Conservation (phyloP, 2,113 vertebrate species). For the Sceloporus tristichus region DNA sequence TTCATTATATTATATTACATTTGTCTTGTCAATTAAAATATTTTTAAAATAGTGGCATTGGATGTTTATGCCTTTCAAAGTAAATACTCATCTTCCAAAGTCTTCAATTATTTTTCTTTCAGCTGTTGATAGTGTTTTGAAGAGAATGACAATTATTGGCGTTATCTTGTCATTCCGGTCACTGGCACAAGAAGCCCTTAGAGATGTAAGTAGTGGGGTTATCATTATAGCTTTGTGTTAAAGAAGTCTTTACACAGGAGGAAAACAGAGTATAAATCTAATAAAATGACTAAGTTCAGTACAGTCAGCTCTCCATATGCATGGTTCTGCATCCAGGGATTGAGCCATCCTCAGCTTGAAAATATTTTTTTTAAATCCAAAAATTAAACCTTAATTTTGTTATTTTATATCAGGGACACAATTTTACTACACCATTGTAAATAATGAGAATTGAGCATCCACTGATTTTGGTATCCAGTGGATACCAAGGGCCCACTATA, state of each 20-base stretch:
- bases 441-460: too few species aligned
- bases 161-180: conserved; percentile 98
- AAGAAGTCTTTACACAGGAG: neutral
- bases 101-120: conserved; percentile 44
- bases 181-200: conserved; percentile 94
- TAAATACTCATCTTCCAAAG: neutral
- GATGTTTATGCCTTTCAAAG: neutral
- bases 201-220: conserved; percentile 87
- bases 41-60: neutral
- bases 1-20: neutral
- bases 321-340: too few species aligned
- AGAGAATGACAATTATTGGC: conserved; percentile 98
- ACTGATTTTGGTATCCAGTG: too few species aligned
- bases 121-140: conserved; percentile 98
- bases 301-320: too few species aligned
- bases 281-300: neutral
- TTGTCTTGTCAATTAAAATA: neutral
- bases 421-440: too few species aligned
- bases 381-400: too few species aligned
- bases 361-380: too few species aligned
- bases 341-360: too few species aligned
- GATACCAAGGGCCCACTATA: too few species aligned
- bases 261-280: neutral
- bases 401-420: too few species aligned
- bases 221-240: neutral